Evolutionary conservation across 2,113 vertebrate genomes (phyloP).

Genomic region (Rissa tridactyla): DNA sequence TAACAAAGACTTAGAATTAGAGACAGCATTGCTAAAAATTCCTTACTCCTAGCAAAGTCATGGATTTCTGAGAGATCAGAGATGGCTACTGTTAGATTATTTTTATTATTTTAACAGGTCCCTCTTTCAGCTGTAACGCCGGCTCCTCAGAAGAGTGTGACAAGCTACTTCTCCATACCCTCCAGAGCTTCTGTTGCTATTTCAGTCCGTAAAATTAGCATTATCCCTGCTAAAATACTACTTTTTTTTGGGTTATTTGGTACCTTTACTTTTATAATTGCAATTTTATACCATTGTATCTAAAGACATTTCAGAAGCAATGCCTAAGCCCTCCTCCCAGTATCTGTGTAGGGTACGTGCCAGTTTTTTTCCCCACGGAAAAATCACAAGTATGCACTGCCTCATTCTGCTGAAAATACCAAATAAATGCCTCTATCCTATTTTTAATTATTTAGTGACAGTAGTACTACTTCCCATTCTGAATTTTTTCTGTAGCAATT

Average conservation of each 20-base stretch:
- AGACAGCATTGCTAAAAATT: not conserved
- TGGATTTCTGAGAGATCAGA: not conserved
- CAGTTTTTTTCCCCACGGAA: not conserved
- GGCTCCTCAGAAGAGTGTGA: not conserved
- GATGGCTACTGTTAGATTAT: not conserved
- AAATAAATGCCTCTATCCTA: not conserved
- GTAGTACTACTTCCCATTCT: too few species aligned
- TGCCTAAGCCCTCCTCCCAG: not conserved
- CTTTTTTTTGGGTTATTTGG: not conserved
- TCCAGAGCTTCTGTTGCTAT: not conserved
- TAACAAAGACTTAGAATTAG: not conserved
- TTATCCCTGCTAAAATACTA: not conserved
- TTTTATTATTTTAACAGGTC: not conserved
- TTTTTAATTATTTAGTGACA: not conserved
- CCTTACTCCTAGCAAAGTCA: not conserved
- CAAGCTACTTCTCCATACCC: not conserved
- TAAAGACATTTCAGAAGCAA: not conserved
- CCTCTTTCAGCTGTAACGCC: not conserved
- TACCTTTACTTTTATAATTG: not conserved
- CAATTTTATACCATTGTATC: not conserved
- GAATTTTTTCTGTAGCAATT: not conserved
- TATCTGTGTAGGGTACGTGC: fast-evolving
- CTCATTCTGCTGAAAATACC: not conserved
- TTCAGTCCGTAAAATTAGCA: not conserved
- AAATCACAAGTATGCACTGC: not conserved